Evolutionary conservation across 2,888 invertebrate species (phyloP).

Genomic region (Lepidocyrtoides sp.): DNA sequence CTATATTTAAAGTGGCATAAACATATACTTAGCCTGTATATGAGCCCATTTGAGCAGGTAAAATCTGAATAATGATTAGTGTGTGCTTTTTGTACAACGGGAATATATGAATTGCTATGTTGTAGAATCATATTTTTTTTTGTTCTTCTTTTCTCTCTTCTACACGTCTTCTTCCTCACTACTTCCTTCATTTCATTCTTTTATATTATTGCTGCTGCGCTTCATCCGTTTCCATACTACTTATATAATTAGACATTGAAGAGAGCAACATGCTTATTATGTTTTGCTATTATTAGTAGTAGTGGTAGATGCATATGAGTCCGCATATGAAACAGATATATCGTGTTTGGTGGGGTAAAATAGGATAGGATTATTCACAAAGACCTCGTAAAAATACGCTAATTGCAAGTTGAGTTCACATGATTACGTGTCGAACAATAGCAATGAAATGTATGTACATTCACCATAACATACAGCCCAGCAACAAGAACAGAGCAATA

Average conservation of each 20-base stretch:
- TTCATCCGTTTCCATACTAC: slow-evolving; percentile 18
- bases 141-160: neutral
- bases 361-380: slow-evolving; percentile 50
- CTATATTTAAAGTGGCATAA: slow-evolving; percentile 59
- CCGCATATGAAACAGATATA: neutral
- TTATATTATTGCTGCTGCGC: neutral
- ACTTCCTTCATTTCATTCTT: neutral
- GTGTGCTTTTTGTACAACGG: too few species aligned
- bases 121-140: slow-evolving; percentile 14
- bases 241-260: slow-evolving; percentile 64
- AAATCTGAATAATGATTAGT: slow-evolving; percentile 50
- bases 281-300: slow-evolving; percentile 47
- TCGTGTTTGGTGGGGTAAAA: neutral
- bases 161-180: neutral
- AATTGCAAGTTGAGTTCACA: slow-evolving; percentile 67
- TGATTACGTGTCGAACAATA: slow-evolving; percentile 72
- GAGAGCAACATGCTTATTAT: slow-evolving; percentile 72
- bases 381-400: slow-evolving; percentile 68
- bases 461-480: neutral
- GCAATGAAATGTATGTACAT: neutral
- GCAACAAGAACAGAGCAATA: neutral
- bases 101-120: neutral
- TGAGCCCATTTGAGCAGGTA: slow-evolving; percentile 27
- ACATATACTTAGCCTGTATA: slow-evolving; percentile 64
- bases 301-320: slow-evolving; percentile 38